phyloP scores from a whole-genome alignment of 2,888 invertebrate species.

The Achlya flavicornis region DNA sequence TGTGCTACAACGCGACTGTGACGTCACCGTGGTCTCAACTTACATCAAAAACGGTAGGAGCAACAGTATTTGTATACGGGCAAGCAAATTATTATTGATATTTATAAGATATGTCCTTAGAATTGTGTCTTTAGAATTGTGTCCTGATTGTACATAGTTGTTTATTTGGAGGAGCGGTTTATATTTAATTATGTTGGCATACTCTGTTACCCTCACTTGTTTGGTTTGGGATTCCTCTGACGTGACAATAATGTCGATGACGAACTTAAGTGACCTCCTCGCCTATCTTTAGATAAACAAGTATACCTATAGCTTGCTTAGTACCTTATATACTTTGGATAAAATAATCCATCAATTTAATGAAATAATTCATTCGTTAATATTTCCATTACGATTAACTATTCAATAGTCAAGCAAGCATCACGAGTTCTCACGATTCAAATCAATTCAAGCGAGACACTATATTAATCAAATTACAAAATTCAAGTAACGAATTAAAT shows the following conservation, averaged over 20 bases:
- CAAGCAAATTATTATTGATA: too few species aligned
- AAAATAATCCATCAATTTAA: not conserved
- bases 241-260: constrained; percentile 43
- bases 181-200: constrained; percentile 50
- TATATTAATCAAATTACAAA: constrained; percentile 4
- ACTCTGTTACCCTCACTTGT: constrained; percentile 43
- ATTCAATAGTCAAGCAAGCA: constrained; percentile 5
- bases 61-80: too few species aligned
- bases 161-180: constrained; percentile 42
- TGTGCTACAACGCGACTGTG: too few species aligned
- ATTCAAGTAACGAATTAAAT: not conserved
- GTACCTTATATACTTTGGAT: not conserved
- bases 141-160: constrained; percentile 29
- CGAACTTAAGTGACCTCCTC: constrained; percentile 29
- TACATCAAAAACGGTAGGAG: too few species aligned
- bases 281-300: not conserved
- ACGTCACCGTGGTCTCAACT: too few species aligned
- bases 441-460: not conserved
- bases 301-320: too few species aligned
- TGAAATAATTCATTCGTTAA: not conserved
- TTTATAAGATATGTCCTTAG: constrained; percentile 20
- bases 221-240: constrained; percentile 49
- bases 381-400: not conserved
- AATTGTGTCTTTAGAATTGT: constrained; percentile 25
- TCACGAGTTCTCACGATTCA: not conserved